A percentile compares a stretch with the other conserved stretches of the same genome.
phyloP scores from a whole-genome alignment of 2,888 invertebrate genomes.

The Falcaria lacertinaria region DNA sequence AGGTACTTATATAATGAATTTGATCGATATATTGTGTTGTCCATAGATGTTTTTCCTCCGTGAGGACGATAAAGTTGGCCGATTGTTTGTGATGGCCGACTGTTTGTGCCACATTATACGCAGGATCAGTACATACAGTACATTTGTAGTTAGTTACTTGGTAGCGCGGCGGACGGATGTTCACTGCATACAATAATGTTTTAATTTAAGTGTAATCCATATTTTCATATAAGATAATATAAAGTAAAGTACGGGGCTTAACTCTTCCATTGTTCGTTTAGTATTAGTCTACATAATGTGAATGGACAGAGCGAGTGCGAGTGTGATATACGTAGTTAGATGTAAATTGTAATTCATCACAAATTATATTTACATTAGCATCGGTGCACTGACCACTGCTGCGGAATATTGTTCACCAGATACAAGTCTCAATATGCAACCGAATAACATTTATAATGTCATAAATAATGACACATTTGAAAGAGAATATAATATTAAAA shows the following conservation, averaged over 20 bases:
- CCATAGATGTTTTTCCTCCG: constrained; percentile 38
- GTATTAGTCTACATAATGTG: constrained; percentile 27
- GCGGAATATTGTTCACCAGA: constrained; percentile 7
- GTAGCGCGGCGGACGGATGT: constrained; percentile 15
- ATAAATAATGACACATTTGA: constrained; percentile 1
- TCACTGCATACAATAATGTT: constrained; percentile 16
- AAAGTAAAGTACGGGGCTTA: constrained; percentile 55
- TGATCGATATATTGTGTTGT: constrained; percentile 30
- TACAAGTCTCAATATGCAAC: too few relatives aligned
- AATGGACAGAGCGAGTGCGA: constrained; percentile 35
- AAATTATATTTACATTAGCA: constrained; percentile 46
- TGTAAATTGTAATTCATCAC: constrained; percentile 21
- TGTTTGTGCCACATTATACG: constrained; percentile 26
- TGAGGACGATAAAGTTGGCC: constrained; percentile 32
- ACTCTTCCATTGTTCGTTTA: constrained; percentile 70
- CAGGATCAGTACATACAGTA: constrained; percentile 14
- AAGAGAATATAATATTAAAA: too few relatives aligned
- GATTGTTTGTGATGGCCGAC: constrained; percentile 11
- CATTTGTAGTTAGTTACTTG: too few relatives aligned
- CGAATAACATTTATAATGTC: too few relatives aligned
- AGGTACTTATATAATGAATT: constrained; percentile 11
- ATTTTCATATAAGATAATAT: constrained; percentile 40
- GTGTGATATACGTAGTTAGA: constrained; percentile 23
- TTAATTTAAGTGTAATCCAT: constrained; percentile 28
- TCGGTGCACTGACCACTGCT: constrained; percentile 24